Base-by-base conservation (phyloP, 2,888 invertebrate genomes). In the Acrocera orbiculus region DNA sequence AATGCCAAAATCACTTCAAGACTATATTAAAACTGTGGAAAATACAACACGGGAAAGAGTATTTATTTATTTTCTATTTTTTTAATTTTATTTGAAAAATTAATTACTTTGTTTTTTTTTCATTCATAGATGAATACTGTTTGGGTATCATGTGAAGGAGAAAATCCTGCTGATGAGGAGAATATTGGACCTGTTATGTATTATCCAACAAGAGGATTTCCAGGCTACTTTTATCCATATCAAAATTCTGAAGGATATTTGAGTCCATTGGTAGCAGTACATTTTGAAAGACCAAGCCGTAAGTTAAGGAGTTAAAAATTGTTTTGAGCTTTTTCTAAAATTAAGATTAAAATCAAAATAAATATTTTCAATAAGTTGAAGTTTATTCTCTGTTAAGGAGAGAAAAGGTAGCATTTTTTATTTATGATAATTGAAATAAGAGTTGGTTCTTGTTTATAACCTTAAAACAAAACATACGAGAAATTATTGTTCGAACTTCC, bases 101-200 rank as follows among this genome's bases (percentile, higher is more conserved):
- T 24, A 30, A 33, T 35, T 32, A 42, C 47, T 36, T 59, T 9
- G 22, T 30, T 62, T 15, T 52, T 34, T 30, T 43, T 47, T 36
- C 60, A 3, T 25, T 32, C 62, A 13, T 52, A 82, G 73, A 59
- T 80, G 41, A 76, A 82, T 51, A 83, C 82, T 47, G 72, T 93
- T 44, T 92, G 90, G 79, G 73, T 95, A 10, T 80, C 85, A 5
- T 96, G 95, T 56, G 77, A 83, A 48, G 95, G 95, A 29, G 92
- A 92, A 67, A 86, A 83, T 59, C 81, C 89, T 1, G 81, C 83
- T 1, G 93, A 93, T 62, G 67, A 77, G 38, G 93, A 95, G 60
- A 85, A 89, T 58, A 71, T 93, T 42, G 93, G 92, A 1, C 74
- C 77, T 3, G 66, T 93, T 40, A 65, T 71, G 40, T 90, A 90